These are phyloP conservation scores for Hypocryptadius cinnamomeus DNA, from an alignment of 2,113 vertebrate genomes.

Conservation along the genomic window DNA sequence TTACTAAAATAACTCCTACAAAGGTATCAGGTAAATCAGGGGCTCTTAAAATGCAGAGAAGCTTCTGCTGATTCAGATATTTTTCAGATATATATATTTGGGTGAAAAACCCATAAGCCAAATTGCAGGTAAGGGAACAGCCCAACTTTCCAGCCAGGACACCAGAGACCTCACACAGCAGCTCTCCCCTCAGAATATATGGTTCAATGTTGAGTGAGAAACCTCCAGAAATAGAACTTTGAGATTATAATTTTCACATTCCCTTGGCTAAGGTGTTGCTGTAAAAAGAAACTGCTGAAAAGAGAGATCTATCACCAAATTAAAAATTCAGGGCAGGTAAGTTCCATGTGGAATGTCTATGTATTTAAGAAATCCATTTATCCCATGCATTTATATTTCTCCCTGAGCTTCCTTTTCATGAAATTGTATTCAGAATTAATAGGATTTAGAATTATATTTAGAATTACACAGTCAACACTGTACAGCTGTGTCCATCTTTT, in stretches of 20 bases:
- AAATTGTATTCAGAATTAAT: background rate
- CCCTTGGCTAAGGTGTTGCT: background rate
- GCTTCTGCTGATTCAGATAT: background rate
- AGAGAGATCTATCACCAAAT: background rate
- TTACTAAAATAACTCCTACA: background rate
- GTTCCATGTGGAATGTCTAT: background rate
- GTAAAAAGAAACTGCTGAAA: background rate
- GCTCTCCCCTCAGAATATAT: background rate
- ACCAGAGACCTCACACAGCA: background rate
- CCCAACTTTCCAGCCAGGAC: background rate
- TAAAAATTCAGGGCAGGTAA: constrained; percentile 16
- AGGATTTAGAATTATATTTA: background rate
- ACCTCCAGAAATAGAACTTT: background rate
- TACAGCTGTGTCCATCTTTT: background rate
- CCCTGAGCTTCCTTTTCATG: background rate
- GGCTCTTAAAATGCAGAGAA: background rate
- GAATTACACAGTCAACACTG: background rate
- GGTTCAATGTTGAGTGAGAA: background rate
- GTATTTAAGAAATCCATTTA: background rate
- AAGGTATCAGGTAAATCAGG: background rate
- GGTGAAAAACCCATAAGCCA: background rate
- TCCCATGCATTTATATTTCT: background rate
- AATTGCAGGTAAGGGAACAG: background rate
- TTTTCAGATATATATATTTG: too few species aligned
- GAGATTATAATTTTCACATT: background rate